A percentile compares a stretch with the other conserved stretches of the same genome.
Conservation (phyloP, 2,797 vertebrate genomes). For the Trachops cirrhosus region DNA sequence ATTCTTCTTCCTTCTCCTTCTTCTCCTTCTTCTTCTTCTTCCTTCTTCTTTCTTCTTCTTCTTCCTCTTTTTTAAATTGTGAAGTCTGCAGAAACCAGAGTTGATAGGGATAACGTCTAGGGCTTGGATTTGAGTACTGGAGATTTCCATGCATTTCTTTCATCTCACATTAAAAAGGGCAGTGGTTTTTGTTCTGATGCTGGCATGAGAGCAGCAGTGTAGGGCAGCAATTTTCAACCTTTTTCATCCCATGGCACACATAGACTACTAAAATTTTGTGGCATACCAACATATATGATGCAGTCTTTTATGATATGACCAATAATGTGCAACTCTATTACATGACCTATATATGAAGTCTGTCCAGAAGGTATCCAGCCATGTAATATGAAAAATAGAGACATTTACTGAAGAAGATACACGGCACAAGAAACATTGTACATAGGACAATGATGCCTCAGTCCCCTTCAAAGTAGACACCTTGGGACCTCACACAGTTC, state of each 20-base stretch:
- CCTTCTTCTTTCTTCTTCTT: no score
- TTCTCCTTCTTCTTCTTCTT: neutral
- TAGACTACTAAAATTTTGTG: neutral
- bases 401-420: neutral
- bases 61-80: neutral
- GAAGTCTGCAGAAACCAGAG: neutral
- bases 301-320: neutral
- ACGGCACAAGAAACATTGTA: neutral
- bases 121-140: neutral
- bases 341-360: neutral
- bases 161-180: neutral
- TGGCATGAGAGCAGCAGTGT: neutral
- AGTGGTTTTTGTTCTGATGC: neutral
- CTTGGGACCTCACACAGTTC: neutral
- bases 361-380: neutral
- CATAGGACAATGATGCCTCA: neutral
- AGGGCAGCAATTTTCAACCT: neutral
- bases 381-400: neutral
- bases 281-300: neutral
- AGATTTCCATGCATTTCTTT: neutral
- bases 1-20: neutral
- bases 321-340: neutral
- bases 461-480: neutral
- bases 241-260: neutral
- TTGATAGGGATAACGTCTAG: neutral